These are phyloP conservation scores for Ornithoptera priamus DNA, from an alignment of 2,888 invertebrate genomes.

Conservation along the genomic window DNA sequence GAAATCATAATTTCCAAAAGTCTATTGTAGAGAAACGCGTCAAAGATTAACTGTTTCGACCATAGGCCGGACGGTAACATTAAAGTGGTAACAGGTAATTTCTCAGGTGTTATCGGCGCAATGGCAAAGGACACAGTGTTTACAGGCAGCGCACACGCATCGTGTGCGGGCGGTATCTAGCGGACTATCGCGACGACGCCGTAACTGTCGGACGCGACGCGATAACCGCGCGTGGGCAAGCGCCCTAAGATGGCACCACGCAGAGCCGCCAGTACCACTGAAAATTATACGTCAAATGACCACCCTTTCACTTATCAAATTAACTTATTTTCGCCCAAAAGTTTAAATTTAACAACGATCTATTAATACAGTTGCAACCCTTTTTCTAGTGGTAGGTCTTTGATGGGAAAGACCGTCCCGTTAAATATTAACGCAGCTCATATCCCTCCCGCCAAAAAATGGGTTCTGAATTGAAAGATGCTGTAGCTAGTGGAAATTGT, in stretches of 20 bases:
- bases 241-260: conserved; percentile 44
- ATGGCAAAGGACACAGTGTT: conserved; percentile 30
- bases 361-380: too few relatives aligned
- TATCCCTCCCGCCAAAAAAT: too few relatives aligned
- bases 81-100: conserved; percentile 27
- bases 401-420: too few relatives aligned
- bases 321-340: too few relatives aligned
- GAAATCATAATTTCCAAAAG: conserved; percentile 12
- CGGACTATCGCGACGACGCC: conserved; percentile 64
- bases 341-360: too few relatives aligned
- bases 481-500: too few relatives aligned
- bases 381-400: too few relatives aligned
- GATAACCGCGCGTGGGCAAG: conserved; percentile 60
- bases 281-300: too few relatives aligned
- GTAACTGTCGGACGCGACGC: conserved; percentile 64
- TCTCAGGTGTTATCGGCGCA: conserved; percentile 29
- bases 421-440: too few relatives aligned
- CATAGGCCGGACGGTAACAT: conserved; percentile 10
- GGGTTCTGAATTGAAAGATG: too few relatives aligned
- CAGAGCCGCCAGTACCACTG: background rate
- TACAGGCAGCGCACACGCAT: conserved; percentile 37
- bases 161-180: conserved; percentile 71
- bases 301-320: too few relatives aligned
- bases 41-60: conserved; percentile 20
- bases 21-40: conserved; percentile 6